A percentile compares a stretch with the other conserved stretches of the same genome.
Conservation (phyloP, 2,888 invertebrate genomes). For the Drosophila rubida region DNA sequence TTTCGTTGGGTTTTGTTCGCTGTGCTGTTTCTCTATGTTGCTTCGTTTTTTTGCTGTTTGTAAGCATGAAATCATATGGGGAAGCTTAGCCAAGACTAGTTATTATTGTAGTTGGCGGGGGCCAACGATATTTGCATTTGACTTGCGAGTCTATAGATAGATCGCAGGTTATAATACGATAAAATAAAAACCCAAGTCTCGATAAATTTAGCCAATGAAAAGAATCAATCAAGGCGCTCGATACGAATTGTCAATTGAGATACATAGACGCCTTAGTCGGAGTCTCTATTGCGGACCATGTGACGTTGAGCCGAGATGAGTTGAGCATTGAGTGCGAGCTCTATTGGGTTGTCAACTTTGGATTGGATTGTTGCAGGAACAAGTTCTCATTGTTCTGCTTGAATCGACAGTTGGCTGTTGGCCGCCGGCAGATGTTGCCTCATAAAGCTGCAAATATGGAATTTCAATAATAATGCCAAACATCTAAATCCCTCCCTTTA, state of each 20-base stretch:
- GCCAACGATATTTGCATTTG: constrained; percentile 47
- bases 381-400: constrained; percentile 70
- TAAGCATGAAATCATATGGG: constrained; percentile 15
- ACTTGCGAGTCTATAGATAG: constrained; percentile 11
- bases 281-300: neutral
- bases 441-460: constrained; percentile 25
- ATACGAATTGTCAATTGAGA: constrained; percentile 11
- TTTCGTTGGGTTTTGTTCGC: neutral
- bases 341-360: neutral
- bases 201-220: constrained; percentile 30
- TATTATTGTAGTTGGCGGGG: constrained; percentile 16
- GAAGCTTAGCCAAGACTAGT: constrained; percentile 21
- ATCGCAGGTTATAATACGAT: constrained; percentile 7
- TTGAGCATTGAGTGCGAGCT: neutral
- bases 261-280: neutral
- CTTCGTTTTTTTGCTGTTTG: constrained; percentile 9
- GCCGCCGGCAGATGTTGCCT: neutral
- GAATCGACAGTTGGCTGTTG: constrained; percentile 15
- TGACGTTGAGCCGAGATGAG: neutral
- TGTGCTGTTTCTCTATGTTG: too few relatives aligned
- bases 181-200: constrained; percentile 16
- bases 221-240: constrained; percentile 51
- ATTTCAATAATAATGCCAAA: constrained; percentile 53
- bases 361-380: constrained; percentile 48
- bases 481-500: constrained; percentile 40